A percentile compares a stretch with the other conserved stretches of the same genome.
Conservation (phyloP, 2,113 vertebrate genomes). For the Callipepla californica region DNA sequence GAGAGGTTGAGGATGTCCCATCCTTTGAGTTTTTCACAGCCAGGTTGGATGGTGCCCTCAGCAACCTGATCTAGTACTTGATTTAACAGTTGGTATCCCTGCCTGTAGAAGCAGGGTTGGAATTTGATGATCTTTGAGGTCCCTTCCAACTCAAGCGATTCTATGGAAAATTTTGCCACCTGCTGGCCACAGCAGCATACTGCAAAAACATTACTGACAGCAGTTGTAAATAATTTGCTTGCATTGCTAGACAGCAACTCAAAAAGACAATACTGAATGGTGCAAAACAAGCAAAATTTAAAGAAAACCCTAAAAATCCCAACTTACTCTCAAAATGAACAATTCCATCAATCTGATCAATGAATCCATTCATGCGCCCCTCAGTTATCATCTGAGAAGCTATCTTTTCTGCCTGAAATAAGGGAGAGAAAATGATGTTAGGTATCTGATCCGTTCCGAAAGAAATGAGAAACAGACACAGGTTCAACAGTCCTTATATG, state of each 20-base stretch:
- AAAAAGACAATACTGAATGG: neutral
- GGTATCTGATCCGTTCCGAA: neutral
- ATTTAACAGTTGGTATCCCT: no score
- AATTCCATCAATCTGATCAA: slow-evolving; percentile 98
- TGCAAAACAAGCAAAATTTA: neutral
- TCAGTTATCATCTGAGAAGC: slow-evolving; percentile 99
- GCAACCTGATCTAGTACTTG: no score
- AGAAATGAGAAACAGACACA: neutral
- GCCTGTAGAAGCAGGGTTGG: no score
- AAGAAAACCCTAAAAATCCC: no score
- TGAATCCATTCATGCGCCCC: slow-evolving; percentile 98
- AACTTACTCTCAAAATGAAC: slow-evolving; percentile 99
- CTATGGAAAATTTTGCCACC: slow-evolving; percentile 36
- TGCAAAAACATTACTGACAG: neutral
- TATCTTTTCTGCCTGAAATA: slow-evolving; percentile 93
- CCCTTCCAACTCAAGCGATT: no score
- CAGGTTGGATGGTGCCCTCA: no score
- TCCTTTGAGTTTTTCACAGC: no score
- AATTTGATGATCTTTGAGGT: no score
- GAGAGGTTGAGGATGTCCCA: no score
- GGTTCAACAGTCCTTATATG: accelerated
- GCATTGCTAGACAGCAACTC: neutral
- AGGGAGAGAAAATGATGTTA: neutral
- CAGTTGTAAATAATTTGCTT: neutral
- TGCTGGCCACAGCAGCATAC: neutral